Evolutionary conservation across 2,797 vertebrate species (phyloP), one percentile per base, ranked within the genome.

Genomic region (Lepilemur ruficaudatus): DNA sequence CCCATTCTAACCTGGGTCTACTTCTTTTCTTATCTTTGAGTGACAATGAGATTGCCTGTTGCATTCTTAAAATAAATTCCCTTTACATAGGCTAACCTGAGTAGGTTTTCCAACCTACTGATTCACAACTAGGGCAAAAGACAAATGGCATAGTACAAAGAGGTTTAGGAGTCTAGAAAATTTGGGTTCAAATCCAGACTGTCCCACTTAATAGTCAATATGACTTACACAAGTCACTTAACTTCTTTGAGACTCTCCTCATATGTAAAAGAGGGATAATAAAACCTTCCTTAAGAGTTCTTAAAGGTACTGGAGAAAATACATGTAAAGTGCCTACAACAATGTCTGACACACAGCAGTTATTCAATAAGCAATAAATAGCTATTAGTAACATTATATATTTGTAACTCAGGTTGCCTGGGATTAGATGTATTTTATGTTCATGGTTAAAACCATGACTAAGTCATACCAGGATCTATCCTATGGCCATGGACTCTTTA

Each of bases 381-480:
- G 23, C 15, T 76, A 93, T 5, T 67, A 73, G 48, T 93, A 79
- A 70, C 65, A 52, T 35, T 80, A 92, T 32, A 9, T 85, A 87
- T 65, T 81, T 81, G 18, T 59, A 86, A 95, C n/a, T 17, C 92
- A 75, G 79, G 28, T 28, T 87, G 63, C 30, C 67, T 94, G 32
- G 7, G 15, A 82, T 78, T 79, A 83, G 6, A 78, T 55, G 52
- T 55, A 87, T 85, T 85, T 95, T 91, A 76, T 32, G 25, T 67
- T 93, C 41, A 83, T 41, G 11, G 25, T 81, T 87, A 85, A 96
- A 96, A 95, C 12, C 28, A 89, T 69, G 63, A 92, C 57, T 70
- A 89, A 89, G 76, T 91, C 67, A 88, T 78, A 93, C 20, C 4
- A 89, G 48, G 72, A 72, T 91, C 81, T 92, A 80, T 48, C 43